These are phyloP conservation scores for Passerina amoena DNA, from an alignment of 2,113 vertebrate species.

Conservation along the genomic window DNA sequence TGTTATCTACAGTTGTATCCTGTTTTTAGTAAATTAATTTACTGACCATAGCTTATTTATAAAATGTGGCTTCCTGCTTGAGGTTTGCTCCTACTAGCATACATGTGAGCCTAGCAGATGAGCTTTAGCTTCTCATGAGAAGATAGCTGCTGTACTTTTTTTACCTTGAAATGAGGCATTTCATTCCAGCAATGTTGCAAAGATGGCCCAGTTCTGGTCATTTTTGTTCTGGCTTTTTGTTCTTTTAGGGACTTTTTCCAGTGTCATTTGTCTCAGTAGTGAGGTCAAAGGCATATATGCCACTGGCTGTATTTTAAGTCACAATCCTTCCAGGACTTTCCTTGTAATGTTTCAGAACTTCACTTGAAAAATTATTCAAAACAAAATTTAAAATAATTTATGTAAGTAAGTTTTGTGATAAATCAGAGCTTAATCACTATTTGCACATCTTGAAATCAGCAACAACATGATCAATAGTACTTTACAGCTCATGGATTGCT, in stretches of 20 bases:
- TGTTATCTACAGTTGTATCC: background rate
- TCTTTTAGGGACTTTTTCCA: background rate
- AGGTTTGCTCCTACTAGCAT: rapidly evolving
- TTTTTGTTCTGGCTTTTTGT: background rate
- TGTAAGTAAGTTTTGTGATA: background rate
- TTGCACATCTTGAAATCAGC: background rate
- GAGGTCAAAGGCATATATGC: background rate
- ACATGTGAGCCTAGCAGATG: rapidly evolving
- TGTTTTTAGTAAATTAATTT: background rate
- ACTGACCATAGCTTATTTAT: background rate
- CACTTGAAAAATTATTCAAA: background rate
- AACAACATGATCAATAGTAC: background rate
- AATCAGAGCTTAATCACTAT: background rate
- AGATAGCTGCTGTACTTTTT: background rate
- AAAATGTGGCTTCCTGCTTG: rapidly evolving
- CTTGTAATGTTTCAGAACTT: background rate
- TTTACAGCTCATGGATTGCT: background rate
- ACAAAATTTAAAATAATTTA: background rate
- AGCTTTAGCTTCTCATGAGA: background rate
- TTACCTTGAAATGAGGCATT: background rate
- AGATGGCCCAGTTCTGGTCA: background rate
- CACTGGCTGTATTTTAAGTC: background rate
- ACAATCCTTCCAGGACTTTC: background rate
- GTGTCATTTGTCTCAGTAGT: background rate
- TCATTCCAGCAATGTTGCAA: background rate